Conservation (phyloP, 2,113 vertebrate species). For the Leiothrix lutea region DNA sequence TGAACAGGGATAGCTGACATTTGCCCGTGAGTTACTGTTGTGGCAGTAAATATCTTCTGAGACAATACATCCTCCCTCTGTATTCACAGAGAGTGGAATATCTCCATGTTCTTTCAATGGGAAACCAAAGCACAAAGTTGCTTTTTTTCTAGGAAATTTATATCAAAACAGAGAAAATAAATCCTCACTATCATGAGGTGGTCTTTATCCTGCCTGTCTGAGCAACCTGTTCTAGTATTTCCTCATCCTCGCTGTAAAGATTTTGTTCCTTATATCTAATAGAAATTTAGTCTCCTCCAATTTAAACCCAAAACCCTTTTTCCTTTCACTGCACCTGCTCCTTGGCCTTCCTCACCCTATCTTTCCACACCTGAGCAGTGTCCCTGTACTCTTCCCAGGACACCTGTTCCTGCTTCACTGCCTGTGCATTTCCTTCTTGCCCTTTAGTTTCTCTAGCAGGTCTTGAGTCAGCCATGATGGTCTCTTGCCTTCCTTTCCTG, state of each 20-base stretch:
- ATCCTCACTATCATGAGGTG: neutral
- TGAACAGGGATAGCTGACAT: neutral
- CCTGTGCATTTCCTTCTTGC: neutral
- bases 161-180: neutral
- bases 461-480: neutral
- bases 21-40: rapidly evolving
- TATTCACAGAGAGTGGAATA: neutral
- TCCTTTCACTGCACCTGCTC: neutral
- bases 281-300: neutral
- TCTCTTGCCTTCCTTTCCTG: neutral
- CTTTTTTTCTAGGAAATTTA: neutral
- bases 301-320: neutral
- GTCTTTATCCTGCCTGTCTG: neutral
- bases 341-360: neutral
- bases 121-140: neutral
- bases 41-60: neutral
- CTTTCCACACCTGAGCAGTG: neutral
- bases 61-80: neutral
- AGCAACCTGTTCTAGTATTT: neutral
- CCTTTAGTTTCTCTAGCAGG: neutral
- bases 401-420: neutral
- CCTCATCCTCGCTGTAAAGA: neutral
- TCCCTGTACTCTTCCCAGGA: neutral
- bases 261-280: neutral
- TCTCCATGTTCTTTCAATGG: neutral